Evolutionary conservation across 2,113 vertebrate genomes (phyloP), one percentile per base, ranked within the genome.

Genomic region (Acanthisitta chloris): DNA sequence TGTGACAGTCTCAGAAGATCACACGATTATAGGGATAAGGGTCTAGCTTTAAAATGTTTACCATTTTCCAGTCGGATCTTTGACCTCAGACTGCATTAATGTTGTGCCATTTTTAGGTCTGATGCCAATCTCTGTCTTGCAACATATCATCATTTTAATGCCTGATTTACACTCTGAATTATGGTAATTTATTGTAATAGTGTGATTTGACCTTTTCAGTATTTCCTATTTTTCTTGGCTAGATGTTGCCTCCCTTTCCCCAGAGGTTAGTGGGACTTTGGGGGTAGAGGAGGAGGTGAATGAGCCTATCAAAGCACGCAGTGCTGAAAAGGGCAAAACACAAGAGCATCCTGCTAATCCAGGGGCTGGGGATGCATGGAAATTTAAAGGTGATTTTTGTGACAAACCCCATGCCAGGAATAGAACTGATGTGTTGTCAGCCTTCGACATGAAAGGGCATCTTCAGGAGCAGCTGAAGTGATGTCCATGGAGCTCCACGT

Each of bases 161-260:
- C 73, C 94, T 51, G 81, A 87, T 96, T 96, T 96, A 90, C 74
- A 70, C 92, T 93, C 94, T 95, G 95, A 97, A 93, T 97, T 97
- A 98, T 98, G 98, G 96, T 97, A 97, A 98, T 98, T 98, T 98
- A 98, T 98, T 98, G 92, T 96, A 98, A 98, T 98, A 57, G 92
- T 81, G 70, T 78, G 85, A 92, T 95, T 88, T 94, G 94, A 97
- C 97, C 98, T 98, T 98, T 98, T 91, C 95, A 95, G 96, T 97
- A 95, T 98, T 98, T 97, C 94, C 93, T 97, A 26, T n/a, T 98
- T 97, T 97, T 97, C 97, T 97, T 97, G 97, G 97, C 92, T 97
- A 83, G 95, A 57, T 94, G 88, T 90, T 97, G 95, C 20, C 36
- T 95, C 91, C 84, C 86, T 95, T 92, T 97, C 96, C 95, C 95